Evolutionary conservation across 2,113 vertebrate genomes (phyloP), one percentile per base, ranked within the genome.

Genomic region (Etia nguti): DNA sequence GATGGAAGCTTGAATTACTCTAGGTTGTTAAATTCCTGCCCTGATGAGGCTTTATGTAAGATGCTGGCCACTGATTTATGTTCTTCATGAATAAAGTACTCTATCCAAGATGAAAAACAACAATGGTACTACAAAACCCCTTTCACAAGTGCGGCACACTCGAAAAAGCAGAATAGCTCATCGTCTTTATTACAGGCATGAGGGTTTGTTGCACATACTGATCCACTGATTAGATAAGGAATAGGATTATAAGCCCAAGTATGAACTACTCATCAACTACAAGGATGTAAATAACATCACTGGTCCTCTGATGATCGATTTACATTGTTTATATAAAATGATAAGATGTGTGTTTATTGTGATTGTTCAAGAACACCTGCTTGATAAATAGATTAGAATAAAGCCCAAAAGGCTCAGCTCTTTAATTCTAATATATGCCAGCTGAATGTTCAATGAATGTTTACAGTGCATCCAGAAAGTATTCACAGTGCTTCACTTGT

Each of bases 161-260:
- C 62, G 79, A 89, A 85, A 83, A 89, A 84, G 83, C 83, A 90
- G 88, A 88, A 22, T 87, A 80, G 73, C 79, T 89, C 80, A 81
- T 89, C 82, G 73, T 82, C 57, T 90, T 83, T 80, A 80, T 83
- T 86, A 65, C 82, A 88, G 48, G 20, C 52, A 31, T 15, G 80
- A 82, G 68, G 55, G 31, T 59, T 80, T 83, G 85, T 62, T 82
- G 60, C 85, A 83, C 48, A 79, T 57, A 41, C 85, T 85, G 59
- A 90, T 87, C 52, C 20, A 46, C 52, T 85, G 85, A 92, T 92
- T 79, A 89, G 80, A 90, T 55, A 59, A 89, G 50, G 70, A 84
- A 80, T 57, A 20, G 52, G 68, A 89, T 91, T 41, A 11, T 82
- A 43, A 77, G 38, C 46, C 20, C n/a, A 10, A 75, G 31, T 62